Evolutionary conservation across 1,140 invertebrate genomes (phyloP).

Genomic region (Neoseiulus cucumeris): DNA sequence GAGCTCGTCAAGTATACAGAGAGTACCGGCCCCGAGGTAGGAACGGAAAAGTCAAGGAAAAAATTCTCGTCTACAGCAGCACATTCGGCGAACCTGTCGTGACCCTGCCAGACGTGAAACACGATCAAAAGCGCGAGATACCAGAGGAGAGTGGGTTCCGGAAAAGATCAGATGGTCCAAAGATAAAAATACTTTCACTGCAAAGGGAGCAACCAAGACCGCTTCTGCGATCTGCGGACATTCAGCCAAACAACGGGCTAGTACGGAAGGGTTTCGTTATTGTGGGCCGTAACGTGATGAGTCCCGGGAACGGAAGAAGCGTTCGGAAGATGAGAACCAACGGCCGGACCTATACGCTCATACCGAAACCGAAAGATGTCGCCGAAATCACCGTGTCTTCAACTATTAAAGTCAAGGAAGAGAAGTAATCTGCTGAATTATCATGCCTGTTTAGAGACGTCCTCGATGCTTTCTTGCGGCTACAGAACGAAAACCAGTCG

Average conservation of each 20-base stretch:
- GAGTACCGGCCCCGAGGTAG: not conserved
- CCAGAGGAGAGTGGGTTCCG: not conserved
- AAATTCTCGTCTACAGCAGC: not conserved
- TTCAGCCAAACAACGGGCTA: too few species aligned
- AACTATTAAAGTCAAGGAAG: not conserved
- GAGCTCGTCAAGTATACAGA: not conserved
- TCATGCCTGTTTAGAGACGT: too few species aligned
- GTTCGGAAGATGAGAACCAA: not conserved
- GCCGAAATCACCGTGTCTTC: conserved; percentile 5
- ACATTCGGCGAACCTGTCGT: not conserved
- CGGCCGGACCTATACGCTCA: not conserved
- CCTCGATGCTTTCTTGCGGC: too few species aligned
- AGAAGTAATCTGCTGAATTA: not conserved
- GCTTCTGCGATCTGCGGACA: too few species aligned
- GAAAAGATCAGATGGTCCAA: not conserved
- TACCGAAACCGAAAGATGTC: not conserved
- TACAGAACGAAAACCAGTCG: too few species aligned
- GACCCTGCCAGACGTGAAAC: not conserved
- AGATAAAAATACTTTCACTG: not conserved
- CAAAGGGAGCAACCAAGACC: not conserved
- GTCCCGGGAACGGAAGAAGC: not conserved
- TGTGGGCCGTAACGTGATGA: not conserved
- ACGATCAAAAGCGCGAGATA: not conserved
- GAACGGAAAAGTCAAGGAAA: not conserved
- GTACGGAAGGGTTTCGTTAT: not conserved